A percentile compares a stretch with the other conserved stretches of the same genome.
Conservation (phyloP, 2,888 invertebrate species). For the Habrosyne pyritoides region DNA sequence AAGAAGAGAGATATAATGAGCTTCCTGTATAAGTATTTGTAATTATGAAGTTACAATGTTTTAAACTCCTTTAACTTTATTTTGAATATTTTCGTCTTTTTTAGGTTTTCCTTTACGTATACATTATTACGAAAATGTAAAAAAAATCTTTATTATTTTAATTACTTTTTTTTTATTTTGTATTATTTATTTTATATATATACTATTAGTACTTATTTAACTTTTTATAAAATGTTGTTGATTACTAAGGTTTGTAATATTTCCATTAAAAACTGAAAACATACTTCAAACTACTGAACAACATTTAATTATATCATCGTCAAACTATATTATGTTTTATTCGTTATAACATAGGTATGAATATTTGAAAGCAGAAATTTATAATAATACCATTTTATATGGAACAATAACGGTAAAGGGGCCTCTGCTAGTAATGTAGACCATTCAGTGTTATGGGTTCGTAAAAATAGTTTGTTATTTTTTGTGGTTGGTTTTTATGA, state of each 20-base stretch:
- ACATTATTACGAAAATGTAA: too few species aligned
- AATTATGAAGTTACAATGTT: too few species aligned
- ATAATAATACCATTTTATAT: background rate
- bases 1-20: background rate
- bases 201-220: too few species aligned
- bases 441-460: constrained; percentile 18
- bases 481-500: constrained; percentile 19
- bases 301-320: background rate
- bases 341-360: background rate
- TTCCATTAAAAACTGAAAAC: too few species aligned
- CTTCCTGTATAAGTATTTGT: background rate
- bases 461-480: constrained; percentile 29
- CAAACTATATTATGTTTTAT: background rate
- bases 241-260: too few species aligned
- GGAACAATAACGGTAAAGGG: background rate
- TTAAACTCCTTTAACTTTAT: too few species aligned
- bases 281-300: too few species aligned
- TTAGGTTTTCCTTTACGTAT: too few species aligned
- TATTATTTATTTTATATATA: background rate
- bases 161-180: too few species aligned
- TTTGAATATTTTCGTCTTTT: too few species aligned
- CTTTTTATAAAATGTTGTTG: too few species aligned
- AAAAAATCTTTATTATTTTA: too few species aligned
- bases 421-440: background rate
- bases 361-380: background rate